A percentile compares a stretch with the other conserved stretches of the same genome.
Evolutionary conservation across 1,140 invertebrate genomes (phyloP).

Genomic region (Drosophila seguyi): DNA sequence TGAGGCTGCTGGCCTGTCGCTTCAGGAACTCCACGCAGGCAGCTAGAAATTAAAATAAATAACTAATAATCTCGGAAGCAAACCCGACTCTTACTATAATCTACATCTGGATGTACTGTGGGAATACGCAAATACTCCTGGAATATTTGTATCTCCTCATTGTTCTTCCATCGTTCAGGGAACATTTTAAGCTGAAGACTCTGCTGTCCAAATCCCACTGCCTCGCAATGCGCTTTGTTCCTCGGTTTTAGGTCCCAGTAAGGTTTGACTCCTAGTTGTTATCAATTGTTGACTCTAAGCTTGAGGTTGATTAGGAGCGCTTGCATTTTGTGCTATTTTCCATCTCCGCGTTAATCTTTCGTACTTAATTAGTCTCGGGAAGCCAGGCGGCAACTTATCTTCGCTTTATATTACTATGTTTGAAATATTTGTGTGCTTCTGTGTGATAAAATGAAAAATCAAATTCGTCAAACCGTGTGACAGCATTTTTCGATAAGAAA

Average conservation of each 20-base stretch:
- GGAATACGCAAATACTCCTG: slow-evolving; percentile 93
- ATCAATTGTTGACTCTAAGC: slow-evolving; percentile 29
- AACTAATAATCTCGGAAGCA: too few species aligned
- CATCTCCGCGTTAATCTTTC: neutral
- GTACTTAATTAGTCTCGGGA: neutral
- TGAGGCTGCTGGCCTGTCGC: slow-evolving; percentile 88
- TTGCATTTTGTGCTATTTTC: neutral
- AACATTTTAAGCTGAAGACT: slow-evolving; percentile 37
- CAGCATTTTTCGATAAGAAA: neutral
- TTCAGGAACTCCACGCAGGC: slow-evolving; percentile 88
- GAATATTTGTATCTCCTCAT: slow-evolving; percentile 91
- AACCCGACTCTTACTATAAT: slow-evolving; percentile 90
- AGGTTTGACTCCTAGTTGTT: slow-evolving; percentile 3
- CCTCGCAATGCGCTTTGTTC: neutral
- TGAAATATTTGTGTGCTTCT: neutral
- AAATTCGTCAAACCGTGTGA: neutral
- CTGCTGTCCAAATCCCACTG: slow-evolving; percentile 9
- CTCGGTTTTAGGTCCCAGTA: slow-evolving; percentile 12
- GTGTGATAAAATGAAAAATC: slow-evolving; percentile 4
- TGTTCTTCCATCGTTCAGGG: slow-evolving; percentile 85
- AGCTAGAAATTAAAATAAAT: slow-evolving; percentile 88
- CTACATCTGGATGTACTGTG: slow-evolving; percentile 92
- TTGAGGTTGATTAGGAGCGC: neutral
- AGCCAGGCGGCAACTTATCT: neutral
- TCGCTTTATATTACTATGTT: neutral